Base-by-base conservation (phyloP, 1,140 invertebrate species). In the Drosophila setifemur region DNA sequence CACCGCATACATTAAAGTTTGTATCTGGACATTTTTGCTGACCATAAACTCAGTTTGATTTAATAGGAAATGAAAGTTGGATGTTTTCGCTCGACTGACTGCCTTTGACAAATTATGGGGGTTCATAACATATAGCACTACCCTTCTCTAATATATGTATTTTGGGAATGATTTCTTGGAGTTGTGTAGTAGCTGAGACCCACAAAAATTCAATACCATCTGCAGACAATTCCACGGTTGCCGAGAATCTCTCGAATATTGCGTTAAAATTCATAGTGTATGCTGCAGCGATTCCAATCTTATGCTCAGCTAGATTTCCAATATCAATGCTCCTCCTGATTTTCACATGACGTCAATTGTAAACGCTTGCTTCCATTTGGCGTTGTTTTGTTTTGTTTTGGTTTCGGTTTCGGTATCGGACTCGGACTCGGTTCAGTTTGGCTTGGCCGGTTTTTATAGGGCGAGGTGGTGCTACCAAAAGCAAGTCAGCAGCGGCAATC, bases 391-490 rank as follows among this genome's bases (percentile, higher is more conserved):
- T 47, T 52, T 73, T 61, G 33, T 26, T 47, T 63, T 73, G 63
- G 37, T 19, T n/a, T n/a, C n/a, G n/a, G n/a, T n/a, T n/a, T n/a
- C n/a, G n/a, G n/a, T n/a, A n/a, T n/a, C n/a, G n/a, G n/a, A n/a
- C n/a, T n/a, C n/a, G n/a, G n/a, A n/a, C n/a, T n/a, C n/a, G n/a
- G n/a, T n/a, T n/a, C n/a, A n/a, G n/a, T n/a, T 40, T 14, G 40
- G 58, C 42, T 39, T 39, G 42, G 26, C 11, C 28, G 60, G 40
- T 76, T 77, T 83, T 78, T 55, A 61, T 78, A 50, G 66, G 43
- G 57, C 71, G 50, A 48, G 60, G 58, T 79, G 70, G 73, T 52
- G 72, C 60, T 79, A 79, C 54, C 47, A 54, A 31, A 39, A 50
- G 9, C 39, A 47, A 60, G 33, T 25, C 25, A 42, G 18, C 61